Base-by-base conservation (phyloP, 2,888 invertebrate genomes). In the Endomychus coccineus region DNA sequence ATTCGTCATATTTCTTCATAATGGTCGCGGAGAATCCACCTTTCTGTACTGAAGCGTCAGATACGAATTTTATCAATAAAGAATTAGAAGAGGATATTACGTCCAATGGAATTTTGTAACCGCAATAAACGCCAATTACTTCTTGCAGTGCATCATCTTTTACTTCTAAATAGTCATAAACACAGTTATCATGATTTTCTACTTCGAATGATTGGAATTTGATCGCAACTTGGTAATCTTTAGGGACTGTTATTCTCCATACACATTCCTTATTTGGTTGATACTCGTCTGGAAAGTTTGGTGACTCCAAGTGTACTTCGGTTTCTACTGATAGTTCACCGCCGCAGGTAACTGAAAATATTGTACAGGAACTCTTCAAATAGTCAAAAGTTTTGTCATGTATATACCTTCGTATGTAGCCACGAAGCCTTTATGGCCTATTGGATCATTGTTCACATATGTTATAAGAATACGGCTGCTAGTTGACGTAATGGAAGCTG, bases 151-250 rank as follows among this genome's bases (percentile, higher is more conserved):
- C 80, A 0, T 96, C 97, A 61, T 97, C 96, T 24, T 92, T 73
- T 1, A 98, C 82, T 66, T 96, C 95, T 12, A 98, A 83, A 61
- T 87, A 95, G 63, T 98, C 98, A 62, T 98, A 98, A 13, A 94
- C 90, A 64, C 98, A 98, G 51, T 88, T 91, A 65, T 98, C 97
- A 60, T 97, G 96, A 67, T 95, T 95, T 70, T 98, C 98, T 44
- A 98, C 87, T 73, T 97, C 96, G 65, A 98, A 97, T 0, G 94
- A 91, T 58, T 95, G 92, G 68, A 98, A 96, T 59, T 90, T 84
- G 28, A 98, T 72, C 1, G 92, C 92, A 31, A 75, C 75, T 66
- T 86, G 84, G 62, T 79, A 88, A 37, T 81, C 85, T 58, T 84
- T 83, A 2, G 94, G 91, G 0, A 96, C 96, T 0, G 89, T 84